These are phyloP conservation scores for Germaria angustata DNA, from an alignment of 2,888 invertebrate genomes.

Conservation along the genomic window DNA sequence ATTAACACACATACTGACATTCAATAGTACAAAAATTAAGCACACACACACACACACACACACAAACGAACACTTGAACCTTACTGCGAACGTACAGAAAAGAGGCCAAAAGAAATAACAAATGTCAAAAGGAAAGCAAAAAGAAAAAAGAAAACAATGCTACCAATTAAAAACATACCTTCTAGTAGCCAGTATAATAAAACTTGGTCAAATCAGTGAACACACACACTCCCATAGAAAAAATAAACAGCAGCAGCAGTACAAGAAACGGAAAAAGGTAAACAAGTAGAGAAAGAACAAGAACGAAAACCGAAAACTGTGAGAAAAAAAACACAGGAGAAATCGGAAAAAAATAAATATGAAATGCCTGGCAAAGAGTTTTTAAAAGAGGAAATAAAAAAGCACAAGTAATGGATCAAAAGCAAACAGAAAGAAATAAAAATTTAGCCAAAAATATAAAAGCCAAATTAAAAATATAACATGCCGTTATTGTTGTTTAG, in stretches of 20 bases:
- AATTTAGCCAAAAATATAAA: background rate
- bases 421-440: background rate
- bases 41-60: slow-evolving; percentile 2
- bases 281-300: background rate
- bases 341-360: background rate
- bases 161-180: slow-evolving; percentile 65
- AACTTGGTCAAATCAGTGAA: slow-evolving; percentile 65
- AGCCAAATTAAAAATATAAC: background rate
- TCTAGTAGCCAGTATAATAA: slow-evolving; percentile 63
- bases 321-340: background rate
- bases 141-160: slow-evolving; percentile 64
- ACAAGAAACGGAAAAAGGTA: slow-evolving; percentile 9
- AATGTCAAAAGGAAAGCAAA: slow-evolving; percentile 64
- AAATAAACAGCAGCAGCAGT: background rate
- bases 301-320: no score
- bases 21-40: background rate
- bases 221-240: background rate
- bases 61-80: slow-evolving; percentile 60
- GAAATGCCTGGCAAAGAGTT: slow-evolving; percentile 26
- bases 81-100: slow-evolving; percentile 50
- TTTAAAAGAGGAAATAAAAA: background rate
- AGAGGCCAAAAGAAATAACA: slow-evolving; percentile 67
- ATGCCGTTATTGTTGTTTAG: background rate
- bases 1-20: background rate
- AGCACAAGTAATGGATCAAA: slow-evolving; percentile 35